Evolutionary conservation across 2,113 vertebrate genomes (phyloP), one percentile per base, ranked within the genome.

Genomic region (Argyrosomus japonicus): DNA sequence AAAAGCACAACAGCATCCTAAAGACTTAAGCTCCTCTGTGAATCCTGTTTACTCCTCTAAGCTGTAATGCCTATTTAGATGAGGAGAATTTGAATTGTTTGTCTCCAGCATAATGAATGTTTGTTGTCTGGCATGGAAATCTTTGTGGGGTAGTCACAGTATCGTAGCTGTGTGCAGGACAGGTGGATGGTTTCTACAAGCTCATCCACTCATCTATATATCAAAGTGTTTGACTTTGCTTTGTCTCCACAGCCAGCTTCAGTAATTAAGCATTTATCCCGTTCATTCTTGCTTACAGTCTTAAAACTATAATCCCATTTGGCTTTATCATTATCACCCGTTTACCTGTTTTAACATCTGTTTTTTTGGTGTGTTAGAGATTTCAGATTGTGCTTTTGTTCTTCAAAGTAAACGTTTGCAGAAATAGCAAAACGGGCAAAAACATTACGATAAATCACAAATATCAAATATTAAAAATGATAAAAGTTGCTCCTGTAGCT

Each of bases 41-140:
- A 67, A 74, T 86, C 85, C 71, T 92, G 91, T 94, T 91, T 88
- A 74, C 88, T 88, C 85, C 84, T 75, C 88, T 82, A 57, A 93
- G 89, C 91, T 83, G 68, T 25, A 25, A 70, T 81, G 87, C 84
- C 85, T 84, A 77, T 89, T 90, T 72, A 84, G 77, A 89, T 64
- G 82, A 86, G 80, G 75, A 64, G 86, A 86, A 83, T 87, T 82
- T 85, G 64, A 84, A 77, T 81, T 86, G 88, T 89, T 88, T 89
- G 87, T 90, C 84, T 91, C 29, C 25, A 0, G 77, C 64, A 68
- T 85, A 85, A 88, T 84, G 75, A 86, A 53, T 94, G 91, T 91
- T 91, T 91, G 87, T 89, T 74, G 84, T 91, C 75, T 91, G 83
- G 88, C 68, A 2, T 40, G 54, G 53, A 43, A 77, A 78, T 89